Conservation (phyloP, 2,888 invertebrate genomes). For the Ectemnius cavifrons region DNA sequence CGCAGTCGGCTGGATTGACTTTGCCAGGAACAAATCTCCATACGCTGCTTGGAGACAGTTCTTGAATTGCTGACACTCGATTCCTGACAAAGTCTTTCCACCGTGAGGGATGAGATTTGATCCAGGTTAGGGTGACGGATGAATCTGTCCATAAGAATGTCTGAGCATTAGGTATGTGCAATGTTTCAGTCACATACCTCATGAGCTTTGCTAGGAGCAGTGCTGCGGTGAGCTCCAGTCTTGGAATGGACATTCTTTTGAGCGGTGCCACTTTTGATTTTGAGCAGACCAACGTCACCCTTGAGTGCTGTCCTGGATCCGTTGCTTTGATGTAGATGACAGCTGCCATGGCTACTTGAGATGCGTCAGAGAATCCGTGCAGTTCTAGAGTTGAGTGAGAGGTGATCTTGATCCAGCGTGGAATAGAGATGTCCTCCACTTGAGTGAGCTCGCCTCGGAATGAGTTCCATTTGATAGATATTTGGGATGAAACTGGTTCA, state of each 20-base stretch:
- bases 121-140: constrained; percentile 34
- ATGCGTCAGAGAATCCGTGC: too few relatives aligned
- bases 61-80: constrained; percentile 41
- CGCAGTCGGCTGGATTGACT: constrained; percentile 47
- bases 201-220: constrained; percentile 36
- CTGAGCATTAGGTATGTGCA: neutral
- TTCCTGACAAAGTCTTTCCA: constrained; percentile 52
- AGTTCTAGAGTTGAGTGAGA: too few relatives aligned
- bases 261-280: constrained; percentile 47
- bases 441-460: too few relatives aligned
- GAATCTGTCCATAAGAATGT: constrained; percentile 42
- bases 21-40: constrained; percentile 45
- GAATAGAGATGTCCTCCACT: too few relatives aligned
- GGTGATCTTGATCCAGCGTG: too few relatives aligned
- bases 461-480: too few relatives aligned
- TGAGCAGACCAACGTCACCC: constrained; percentile 26
- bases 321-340: too few relatives aligned
- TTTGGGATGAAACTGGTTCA: too few relatives aligned
- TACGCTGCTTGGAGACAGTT: constrained; percentile 17
- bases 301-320: too few relatives aligned
- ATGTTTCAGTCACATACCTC: constrained; percentile 21
- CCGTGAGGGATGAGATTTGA: constrained; percentile 46
- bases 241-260: constrained; percentile 51
- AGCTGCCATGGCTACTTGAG: too few relatives aligned
- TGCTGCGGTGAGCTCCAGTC: constrained; percentile 57